A percentile compares a stretch with the other conserved stretches of the same genome.
phyloP scores from a whole-genome alignment of 2,113 vertebrate genomes.

The Sisor rabdophorus region DNA sequence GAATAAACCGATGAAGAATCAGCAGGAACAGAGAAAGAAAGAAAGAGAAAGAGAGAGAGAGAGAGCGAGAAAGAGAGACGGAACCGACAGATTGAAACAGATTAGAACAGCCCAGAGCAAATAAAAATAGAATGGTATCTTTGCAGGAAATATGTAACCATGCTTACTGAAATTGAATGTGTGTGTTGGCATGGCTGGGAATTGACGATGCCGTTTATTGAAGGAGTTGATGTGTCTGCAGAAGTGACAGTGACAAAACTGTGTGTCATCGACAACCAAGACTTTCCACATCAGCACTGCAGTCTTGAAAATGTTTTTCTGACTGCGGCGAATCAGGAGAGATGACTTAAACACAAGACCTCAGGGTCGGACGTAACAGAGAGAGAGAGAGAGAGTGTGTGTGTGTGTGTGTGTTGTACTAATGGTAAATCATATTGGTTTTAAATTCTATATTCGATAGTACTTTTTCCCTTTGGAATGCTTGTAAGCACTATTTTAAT shows the following conservation, averaged over 20 bases:
- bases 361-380: not conserved
- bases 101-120: slow-evolving; percentile 3
- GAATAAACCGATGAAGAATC: not conserved
- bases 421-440: not conserved
- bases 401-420: not conserved
- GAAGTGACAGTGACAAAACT: slow-evolving; percentile 8
- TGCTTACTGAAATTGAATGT: slow-evolving; percentile 11
- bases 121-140: slow-evolving; percentile 1
- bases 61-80: not conserved
- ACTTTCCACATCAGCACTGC: not conserved
- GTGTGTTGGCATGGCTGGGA: slow-evolving; percentile 1
- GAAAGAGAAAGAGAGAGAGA: not conserved
- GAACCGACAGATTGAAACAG: not conserved
- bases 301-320: not conserved
- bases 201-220: not conserved
- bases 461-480: no score
- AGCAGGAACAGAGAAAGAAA: not conserved
- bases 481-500: no score
- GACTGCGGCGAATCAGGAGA: not conserved
- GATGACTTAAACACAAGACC: not conserved
- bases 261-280: not conserved
- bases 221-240: not conserved
- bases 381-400: no score
- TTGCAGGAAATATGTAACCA: not conserved
- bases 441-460: not conserved